These are phyloP conservation scores for Pimpla rufipes DNA, from an alignment of 2,888 invertebrate species.

Conservation along the genomic window DNA sequence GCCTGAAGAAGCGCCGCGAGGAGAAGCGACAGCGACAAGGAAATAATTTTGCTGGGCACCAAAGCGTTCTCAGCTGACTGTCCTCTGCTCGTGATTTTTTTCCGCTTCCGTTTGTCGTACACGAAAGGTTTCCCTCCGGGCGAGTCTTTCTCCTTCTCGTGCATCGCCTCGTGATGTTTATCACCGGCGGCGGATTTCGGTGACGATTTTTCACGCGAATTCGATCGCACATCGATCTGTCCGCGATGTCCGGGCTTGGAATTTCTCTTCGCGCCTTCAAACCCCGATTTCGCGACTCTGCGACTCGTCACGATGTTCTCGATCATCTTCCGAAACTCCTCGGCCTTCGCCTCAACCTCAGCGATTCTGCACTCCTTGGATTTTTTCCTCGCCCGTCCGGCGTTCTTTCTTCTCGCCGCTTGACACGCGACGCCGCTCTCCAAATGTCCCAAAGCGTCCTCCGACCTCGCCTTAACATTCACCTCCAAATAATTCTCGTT, in stretches of 20 bases:
- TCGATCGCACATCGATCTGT: constrained; percentile 39
- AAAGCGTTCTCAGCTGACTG: constrained; percentile 76
- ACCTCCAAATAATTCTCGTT: constrained; percentile 63
- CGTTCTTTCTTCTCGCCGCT: constrained; percentile 51
- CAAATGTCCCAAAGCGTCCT: constrained; percentile 73
- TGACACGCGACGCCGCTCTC: constrained; percentile 47
- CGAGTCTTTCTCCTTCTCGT: constrained; percentile 55
- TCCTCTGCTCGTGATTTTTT: constrained; percentile 72
- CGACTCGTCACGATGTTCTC: constrained; percentile 73
- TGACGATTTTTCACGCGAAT: constrained; percentile 45
- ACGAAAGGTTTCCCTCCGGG: constrained; percentile 53
- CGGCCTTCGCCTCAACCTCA: constrained; percentile 74
- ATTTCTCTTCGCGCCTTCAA: constrained; percentile 58
- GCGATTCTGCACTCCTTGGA: constrained; percentile 65
- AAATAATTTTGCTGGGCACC: constrained; percentile 86
- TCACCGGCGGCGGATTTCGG: constrained; percentile 41
- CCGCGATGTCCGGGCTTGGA: constrained; percentile 62
- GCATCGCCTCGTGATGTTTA: constrained; percentile 30
- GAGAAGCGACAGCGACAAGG: constrained; percentile 88
- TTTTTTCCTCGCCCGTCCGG: constrained; percentile 16
- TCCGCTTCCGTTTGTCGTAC: constrained; percentile 76
- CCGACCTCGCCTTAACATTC: constrained; percentile 75
- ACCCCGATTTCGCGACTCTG: constrained; percentile 53
- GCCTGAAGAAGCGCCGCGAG: constrained; percentile 88
- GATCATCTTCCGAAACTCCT: constrained; percentile 75